These are phyloP conservation scores for Danio albolineatus DNA, from an alignment of 2,797 vertebrate species.

Conservation along the genomic window DNA sequence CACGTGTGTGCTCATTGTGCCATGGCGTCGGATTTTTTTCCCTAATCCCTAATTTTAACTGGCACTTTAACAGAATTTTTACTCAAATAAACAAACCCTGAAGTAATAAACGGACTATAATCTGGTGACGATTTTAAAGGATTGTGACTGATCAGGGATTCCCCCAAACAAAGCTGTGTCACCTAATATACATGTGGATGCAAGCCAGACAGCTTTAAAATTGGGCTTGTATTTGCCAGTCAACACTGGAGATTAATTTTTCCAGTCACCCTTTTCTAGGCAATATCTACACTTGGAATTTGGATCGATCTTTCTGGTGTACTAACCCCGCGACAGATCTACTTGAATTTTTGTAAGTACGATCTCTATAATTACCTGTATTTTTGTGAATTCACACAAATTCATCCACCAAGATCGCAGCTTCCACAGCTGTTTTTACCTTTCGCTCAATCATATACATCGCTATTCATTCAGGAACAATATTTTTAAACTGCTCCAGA, in stretches of 20 bases:
- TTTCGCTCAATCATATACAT: background rate
- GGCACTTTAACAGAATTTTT: background rate
- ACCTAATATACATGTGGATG: background rate
- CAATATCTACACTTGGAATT: background rate
- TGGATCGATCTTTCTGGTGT: background rate
- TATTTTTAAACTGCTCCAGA: conserved; percentile 5
- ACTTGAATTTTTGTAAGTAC: background rate
- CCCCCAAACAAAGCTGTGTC: background rate
- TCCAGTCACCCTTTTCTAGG: background rate
- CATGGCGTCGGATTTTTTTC: no score
- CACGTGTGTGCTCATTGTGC: no score
- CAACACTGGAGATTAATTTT: background rate
- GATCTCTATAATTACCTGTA: background rate
- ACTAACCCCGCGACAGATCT: no score
- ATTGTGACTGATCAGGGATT: no score
- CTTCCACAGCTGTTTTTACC: background rate
- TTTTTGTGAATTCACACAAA: background rate
- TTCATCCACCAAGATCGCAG: background rate
- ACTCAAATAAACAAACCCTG: background rate
- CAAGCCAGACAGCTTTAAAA: background rate
- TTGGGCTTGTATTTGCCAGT: background rate
- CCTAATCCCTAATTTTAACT: no score
- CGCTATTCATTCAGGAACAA: background rate
- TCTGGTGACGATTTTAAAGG: background rate
- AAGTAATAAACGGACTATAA: background rate